Evolutionary conservation across 2,113 vertebrate genomes (phyloP).

Genomic region (Chelonoidis abingdonii): DNA sequence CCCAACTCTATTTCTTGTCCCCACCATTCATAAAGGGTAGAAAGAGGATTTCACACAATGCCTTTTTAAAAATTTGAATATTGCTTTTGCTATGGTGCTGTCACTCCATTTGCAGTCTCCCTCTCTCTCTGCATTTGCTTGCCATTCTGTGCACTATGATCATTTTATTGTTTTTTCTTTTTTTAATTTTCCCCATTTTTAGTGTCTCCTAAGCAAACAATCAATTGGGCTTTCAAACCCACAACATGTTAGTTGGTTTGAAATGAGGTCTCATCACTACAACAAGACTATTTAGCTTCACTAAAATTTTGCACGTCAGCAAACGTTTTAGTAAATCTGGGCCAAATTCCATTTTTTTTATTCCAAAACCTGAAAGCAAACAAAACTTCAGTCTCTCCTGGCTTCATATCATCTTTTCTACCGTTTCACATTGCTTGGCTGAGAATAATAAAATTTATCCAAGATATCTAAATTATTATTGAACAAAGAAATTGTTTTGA

Average conservation of each 20-base stretch:
- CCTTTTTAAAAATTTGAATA: neutral
- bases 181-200: neutral
- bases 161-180: neutral
- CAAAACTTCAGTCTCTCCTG: rapidly evolving
- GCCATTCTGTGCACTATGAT: rapidly evolving
- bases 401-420: neutral
- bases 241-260: neutral
- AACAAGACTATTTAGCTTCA: neutral
- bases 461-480: neutral
- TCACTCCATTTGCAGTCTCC: neutral
- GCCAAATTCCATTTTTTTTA: neutral
- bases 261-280: rapidly evolving
- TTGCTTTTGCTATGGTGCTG: neutral
- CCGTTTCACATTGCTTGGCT: neutral
- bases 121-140: rapidly evolving
- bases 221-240: neutral
- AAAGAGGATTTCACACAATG: neutral
- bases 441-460: neutral
- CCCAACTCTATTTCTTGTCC: neutral
- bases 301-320: neutral
- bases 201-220: neutral
- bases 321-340: neutral
- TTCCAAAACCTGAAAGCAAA: neutral
- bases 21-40: neutral
- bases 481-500: neutral